These are phyloP conservation scores for Neolamprologus caudopunctatus DNA, from an alignment of 2,113 vertebrate genomes.

Conservation along the genomic window DNA sequence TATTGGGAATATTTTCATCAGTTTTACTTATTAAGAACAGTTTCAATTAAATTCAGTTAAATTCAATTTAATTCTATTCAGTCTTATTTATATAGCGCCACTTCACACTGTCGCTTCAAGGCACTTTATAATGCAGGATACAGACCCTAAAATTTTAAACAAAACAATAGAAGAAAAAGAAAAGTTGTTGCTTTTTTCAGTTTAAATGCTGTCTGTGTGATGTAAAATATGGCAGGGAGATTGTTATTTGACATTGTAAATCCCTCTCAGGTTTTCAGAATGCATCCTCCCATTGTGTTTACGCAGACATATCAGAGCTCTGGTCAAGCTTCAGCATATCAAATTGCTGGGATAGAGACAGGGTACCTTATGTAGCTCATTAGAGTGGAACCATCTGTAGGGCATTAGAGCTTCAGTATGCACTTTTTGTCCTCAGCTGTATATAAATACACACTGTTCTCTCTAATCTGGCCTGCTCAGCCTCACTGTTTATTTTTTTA, in stretches of 20 bases:
- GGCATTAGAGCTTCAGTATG: slow-evolving; percentile 48
- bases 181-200: not conserved
- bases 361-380: slow-evolving; percentile 16
- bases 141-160: not conserved
- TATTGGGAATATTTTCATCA: not conserved
- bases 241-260: slow-evolving; percentile 6
- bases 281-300: not conserved
- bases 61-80: not conserved
- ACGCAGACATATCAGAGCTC: slow-evolving; percentile 1
- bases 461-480: slow-evolving; percentile 45
- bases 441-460: slow-evolving; percentile 54
- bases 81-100: not conserved
- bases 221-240: not conserved
- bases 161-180: not conserved
- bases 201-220: not conserved
- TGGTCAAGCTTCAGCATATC: slow-evolving; percentile 38
- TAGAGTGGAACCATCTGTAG: slow-evolving; percentile 60
- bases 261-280: slow-evolving; percentile 10
- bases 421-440: slow-evolving; percentile 30
- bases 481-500: slow-evolving; percentile 66
- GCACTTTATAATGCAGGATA: too few species aligned
- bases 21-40: not conserved
- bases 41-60: not conserved
- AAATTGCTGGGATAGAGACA: slow-evolving; percentile 5
- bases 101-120: not conserved